Evolutionary conservation across 2,113 vertebrate species (phyloP), one percentile per base, ranked within the genome.

Genomic region (Trachemys scripta): DNA sequence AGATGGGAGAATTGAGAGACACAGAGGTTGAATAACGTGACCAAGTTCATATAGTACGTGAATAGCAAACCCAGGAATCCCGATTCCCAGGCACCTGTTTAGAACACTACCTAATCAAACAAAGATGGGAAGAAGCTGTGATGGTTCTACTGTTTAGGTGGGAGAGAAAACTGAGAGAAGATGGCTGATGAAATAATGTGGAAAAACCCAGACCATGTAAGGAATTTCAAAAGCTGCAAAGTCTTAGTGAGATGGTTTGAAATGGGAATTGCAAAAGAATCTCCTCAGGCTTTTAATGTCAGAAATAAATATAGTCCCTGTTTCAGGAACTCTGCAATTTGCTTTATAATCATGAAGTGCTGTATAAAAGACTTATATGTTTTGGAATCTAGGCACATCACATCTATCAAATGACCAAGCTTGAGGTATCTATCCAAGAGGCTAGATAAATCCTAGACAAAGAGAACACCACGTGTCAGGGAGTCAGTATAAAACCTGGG

Each of bases 351-450:
- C 11, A 22, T 89, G 88, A 89, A 72, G 56, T 76, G 87, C 82
- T 92, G 14, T 62, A 35, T 89, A 54, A 51, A 93, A 69, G 62
- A 87, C 84, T 88, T n/a, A 49, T 86, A 89, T 96, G 57, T 95
- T 98, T 96, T 97, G 93, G 93, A 96, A 91, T 95, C 54, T 94
- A 87, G 93, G 94, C 95, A 93, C 90, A 27, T 96, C 89, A 25
- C 89, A 91, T 92, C 94, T 90, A 89, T 98, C 96, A 94, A 92
- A 95, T 96, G 95, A 94, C 92, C 90, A 95, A 92, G 94, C 95
- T 96, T 45, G 72, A 97, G 84, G 93, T 97, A 95, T 94, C 93
- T 97, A 97, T 97, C 96, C 95, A 96, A 95, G 81, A 95, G 94
- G 81, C 76, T 94, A 84, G 88, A 90, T 96, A 95, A 65, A 88